A percentile compares a stretch with the other conserved stretches of the same genome.
phyloP scores from a whole-genome alignment of 2,797 vertebrate genomes.

The Liasis olivaceus region DNA sequence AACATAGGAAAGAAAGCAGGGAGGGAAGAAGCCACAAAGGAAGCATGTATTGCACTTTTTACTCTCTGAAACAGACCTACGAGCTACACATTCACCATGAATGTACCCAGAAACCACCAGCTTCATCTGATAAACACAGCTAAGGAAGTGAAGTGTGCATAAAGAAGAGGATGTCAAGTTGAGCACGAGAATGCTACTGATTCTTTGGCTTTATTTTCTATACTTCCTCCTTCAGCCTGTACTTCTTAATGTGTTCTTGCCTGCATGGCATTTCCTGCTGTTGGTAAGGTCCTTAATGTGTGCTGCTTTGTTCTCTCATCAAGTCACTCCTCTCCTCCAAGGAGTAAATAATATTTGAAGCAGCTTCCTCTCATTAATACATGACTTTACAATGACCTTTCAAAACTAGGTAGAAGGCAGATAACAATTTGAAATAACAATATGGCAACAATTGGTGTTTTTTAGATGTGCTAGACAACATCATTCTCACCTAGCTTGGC shows the following conservation, averaged over 20 bases:
- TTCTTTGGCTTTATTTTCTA: conserved; percentile 53
- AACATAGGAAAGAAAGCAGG: conserved; percentile 14
- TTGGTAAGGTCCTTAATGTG: neutral
- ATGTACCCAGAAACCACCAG: conserved; percentile 51
- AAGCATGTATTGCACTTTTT: conserved; percentile 54
- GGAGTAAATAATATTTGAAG: neutral
- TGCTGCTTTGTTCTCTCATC: neutral
- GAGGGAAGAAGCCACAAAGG: conserved; percentile 68
- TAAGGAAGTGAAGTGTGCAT: conserved; percentile 52
- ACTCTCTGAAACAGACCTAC: conserved; percentile 44
- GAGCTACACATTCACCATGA: conserved; percentile 50
- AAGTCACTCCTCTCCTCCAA: neutral
- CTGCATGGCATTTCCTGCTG: conserved; percentile 10
- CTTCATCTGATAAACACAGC: conserved; percentile 72
- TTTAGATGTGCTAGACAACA: neutral
- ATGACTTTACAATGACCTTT: neutral
- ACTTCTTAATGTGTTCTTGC: neutral
- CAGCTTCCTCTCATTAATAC: neutral
- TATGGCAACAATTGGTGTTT: neutral
- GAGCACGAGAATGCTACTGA: conserved; percentile 60
- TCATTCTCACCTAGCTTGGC: neutral
- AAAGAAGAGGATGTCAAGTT: conserved; percentile 58
- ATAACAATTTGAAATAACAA: neutral
- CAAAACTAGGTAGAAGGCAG: neutral
- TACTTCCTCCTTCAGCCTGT: conserved; percentile 45